A percentile compares a stretch with the other conserved stretches of the same genome.
These are phyloP conservation scores for Coreoperca whiteheadi DNA, from an alignment of 2,113 vertebrate genomes.

Conservation along the genomic window DNA sequence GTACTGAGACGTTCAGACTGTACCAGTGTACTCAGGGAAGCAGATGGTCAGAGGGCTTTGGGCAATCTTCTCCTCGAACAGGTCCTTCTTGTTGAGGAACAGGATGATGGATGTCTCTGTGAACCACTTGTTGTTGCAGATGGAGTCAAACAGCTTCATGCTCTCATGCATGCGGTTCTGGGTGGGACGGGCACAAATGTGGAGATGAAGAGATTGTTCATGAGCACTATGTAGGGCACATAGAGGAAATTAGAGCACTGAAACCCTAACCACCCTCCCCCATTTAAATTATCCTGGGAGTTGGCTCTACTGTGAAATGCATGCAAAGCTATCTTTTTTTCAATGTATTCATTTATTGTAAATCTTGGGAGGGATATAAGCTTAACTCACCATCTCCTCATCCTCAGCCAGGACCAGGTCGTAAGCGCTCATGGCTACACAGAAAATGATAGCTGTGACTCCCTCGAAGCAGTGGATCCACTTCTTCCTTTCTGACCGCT, in stretches of 20 bases:
- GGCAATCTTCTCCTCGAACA: conserved; percentile 97
- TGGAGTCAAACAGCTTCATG: conserved; percentile 99
- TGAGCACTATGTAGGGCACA: conserved; percentile 24
- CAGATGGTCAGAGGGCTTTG: conserved; percentile 96
- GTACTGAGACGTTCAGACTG: background rate
- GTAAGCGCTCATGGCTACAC: conserved; percentile 96
- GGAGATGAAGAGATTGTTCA: conserved; percentile 52
- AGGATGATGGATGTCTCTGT: conserved; percentile 99
- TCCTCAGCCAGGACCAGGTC: conserved; percentile 98
- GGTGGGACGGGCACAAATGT: conserved; percentile 37
- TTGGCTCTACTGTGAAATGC: background rate
- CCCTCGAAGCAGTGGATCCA: conserved; percentile 99
- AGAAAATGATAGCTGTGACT: conserved; percentile 99
- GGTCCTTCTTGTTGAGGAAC: conserved; percentile 99
- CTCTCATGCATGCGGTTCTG: conserved; percentile 99
- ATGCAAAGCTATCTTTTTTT: background rate
- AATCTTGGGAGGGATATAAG: background rate
- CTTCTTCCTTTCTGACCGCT: conserved; percentile 94
- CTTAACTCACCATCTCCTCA: conserved; percentile 94
- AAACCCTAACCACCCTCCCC: conserved; percentile 2
- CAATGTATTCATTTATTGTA: background rate
- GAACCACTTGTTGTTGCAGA: conserved; percentile 99
- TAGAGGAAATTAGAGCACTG: conserved; percentile 40
- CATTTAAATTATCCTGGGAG: conserved; percentile 7
- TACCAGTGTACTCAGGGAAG: conserved; percentile 97